A percentile compares a stretch with the other conserved stretches of the same genome.
These are phyloP conservation scores for Pipra filicauda DNA, from an alignment of 2,113 vertebrate species.

Conservation along the genomic window DNA sequence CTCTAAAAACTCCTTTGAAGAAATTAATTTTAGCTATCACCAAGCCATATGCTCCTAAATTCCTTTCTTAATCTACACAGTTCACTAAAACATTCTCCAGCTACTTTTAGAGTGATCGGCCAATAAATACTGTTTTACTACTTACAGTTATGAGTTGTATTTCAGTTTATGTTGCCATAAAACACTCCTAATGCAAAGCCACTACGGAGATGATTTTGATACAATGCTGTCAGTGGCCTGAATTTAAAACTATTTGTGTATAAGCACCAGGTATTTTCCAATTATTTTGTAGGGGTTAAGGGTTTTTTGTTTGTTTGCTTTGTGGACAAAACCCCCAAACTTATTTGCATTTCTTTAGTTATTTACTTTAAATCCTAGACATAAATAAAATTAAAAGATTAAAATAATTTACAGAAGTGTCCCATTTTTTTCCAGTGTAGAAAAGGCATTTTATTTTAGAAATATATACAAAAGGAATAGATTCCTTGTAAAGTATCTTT, in stretches of 20 bases:
- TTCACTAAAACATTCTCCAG: not conserved
- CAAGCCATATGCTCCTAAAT: not conserved
- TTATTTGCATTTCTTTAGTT: not conserved
- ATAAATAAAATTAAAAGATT: not conserved
- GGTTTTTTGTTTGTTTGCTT: not conserved
- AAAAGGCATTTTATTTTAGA: not conserved
- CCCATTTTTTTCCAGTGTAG: not conserved
- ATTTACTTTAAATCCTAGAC: not conserved
- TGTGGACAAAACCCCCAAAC: accelerated
- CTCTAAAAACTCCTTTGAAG: constrained; percentile 7
- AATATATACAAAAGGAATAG: not conserved
- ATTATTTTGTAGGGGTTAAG: not conserved
- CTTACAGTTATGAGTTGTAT: constrained; percentile 41
- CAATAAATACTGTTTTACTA: constrained; percentile 47
- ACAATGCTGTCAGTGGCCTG: not conserved
- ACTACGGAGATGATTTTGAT: not conserved
- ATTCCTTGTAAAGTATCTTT: not conserved
- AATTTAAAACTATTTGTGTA: not conserved
- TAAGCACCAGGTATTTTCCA: not conserved
- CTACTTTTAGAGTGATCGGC: not conserved
- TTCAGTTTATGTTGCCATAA: constrained; percentile 41
- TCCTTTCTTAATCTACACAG: not conserved
- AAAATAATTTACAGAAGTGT: not conserved
- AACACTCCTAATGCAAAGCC: not conserved
- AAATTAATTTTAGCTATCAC: constrained; percentile 33